Base-by-base conservation (phyloP, 2,888 invertebrate genomes). In the Halictus quadricinctus region DNA sequence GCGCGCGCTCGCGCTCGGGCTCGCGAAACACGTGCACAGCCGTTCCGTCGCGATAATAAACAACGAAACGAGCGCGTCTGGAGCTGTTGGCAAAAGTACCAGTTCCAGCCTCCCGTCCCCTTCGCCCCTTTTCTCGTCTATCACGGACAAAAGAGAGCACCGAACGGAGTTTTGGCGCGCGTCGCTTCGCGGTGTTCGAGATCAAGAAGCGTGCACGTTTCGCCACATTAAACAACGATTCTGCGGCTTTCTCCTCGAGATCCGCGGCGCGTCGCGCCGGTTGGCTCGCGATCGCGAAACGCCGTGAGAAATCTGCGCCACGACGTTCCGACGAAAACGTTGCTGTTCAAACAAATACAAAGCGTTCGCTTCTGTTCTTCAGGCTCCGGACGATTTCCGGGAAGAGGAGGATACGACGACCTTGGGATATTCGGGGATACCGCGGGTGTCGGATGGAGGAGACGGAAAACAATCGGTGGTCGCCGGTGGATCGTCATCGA, bases 21-120 rank as follows among this genome's bases (percentile, higher is more conserved):
- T 48, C n/a, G 8, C 8, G 25, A 41, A 13, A 36, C 72, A 77
- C 80, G 80, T 80, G 86, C 74, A 69, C 72, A 13, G 80, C 48
- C 54, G 73, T 72, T 80, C 74, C 54, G 72, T 69, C 75, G 79
- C 77, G 87, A 85, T 79, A 82, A 81, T 84, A 80, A 86, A 83
- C 83, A 79, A 69, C 72, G 48, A 73, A 48, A 70, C 77, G 74
- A 73, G 36, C 79, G 41, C 80, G 84, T 88, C 90, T 90, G 89
- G 89, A 91, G 76, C 83, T 85, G 88, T 86, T 88, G 91, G 92
- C 88, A 64, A 88, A 90, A 89, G 85, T 89, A 90, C 91, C 91
- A 91, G 70, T 72, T 74, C 76, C 76, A 12, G n/a, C 2, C 21
- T 70, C 43, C 21, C 43, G 36, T n/a, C 21, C 41, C 21, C 69